Percentiles rank a stretch among this genome's conserved stretches.
Evolutionary conservation across 2,888 invertebrate species (phyloP).

Genomic region (Synergus laeviventris): DNA sequence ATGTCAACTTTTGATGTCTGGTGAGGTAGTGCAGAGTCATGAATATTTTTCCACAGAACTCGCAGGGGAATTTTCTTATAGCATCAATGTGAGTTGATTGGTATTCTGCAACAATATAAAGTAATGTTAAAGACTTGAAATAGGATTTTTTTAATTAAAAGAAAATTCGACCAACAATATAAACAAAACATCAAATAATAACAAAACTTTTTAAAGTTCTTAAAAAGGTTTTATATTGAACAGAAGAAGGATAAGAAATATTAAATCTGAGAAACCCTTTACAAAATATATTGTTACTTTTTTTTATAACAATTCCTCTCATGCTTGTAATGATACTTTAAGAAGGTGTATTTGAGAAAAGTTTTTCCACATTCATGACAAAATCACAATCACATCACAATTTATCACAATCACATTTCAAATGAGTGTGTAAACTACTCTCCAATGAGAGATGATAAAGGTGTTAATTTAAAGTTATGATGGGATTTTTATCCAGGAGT

Average conservation of each 20-base stretch:
- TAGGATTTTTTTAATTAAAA: not conserved
- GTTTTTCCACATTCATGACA: not conserved
- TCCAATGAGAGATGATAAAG: too few species aligned
- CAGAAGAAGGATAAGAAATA: not conserved
- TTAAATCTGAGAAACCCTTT: not conserved
- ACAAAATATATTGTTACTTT: not conserved
- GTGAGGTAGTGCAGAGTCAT: conserved; percentile 54
- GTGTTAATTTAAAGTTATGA: too few species aligned
- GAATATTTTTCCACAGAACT: conserved; percentile 61
- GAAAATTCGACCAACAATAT: not conserved
- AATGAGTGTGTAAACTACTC: too few species aligned
- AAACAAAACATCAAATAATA: not conserved
- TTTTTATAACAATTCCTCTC: not conserved
- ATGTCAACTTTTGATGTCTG: conserved; percentile 57
- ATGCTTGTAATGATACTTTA: too few species aligned
- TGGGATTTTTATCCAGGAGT: too few species aligned
- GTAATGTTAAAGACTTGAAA: not conserved
- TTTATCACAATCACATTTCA: too few species aligned
- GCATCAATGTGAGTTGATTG: not conserved
- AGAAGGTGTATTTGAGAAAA: too few species aligned
- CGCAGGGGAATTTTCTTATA: conserved; percentile 51
- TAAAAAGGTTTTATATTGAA: not conserved
- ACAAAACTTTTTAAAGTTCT: not conserved
- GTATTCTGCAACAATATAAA: conserved; percentile 13
- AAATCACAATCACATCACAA: too few species aligned